These are phyloP conservation scores for Prochilodus magdalenae DNA, from an alignment of 2,113 vertebrate species.

Conservation along the genomic window DNA sequence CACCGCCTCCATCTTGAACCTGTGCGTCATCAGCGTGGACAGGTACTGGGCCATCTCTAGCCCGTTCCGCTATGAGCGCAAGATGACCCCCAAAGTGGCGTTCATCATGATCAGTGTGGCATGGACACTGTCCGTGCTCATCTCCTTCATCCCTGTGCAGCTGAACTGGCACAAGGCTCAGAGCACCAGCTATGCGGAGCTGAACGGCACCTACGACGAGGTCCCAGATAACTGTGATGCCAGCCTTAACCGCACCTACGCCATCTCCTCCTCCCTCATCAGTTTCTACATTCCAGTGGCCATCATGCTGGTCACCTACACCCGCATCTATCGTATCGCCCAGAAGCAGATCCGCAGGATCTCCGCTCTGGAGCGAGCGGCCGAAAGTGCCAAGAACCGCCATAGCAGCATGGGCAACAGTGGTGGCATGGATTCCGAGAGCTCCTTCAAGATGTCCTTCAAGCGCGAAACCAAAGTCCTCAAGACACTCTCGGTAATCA, in stretches of 20 bases:
- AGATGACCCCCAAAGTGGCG: slow-evolving; percentile 97
- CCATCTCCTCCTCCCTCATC: slow-evolving; percentile 96
- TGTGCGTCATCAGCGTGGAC: slow-evolving; percentile 98
- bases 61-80: slow-evolving; percentile 94
- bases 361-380: slow-evolving; percentile 94
- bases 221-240: slow-evolving; percentile 92
- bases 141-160: slow-evolving; percentile 98
- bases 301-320: slow-evolving; percentile 98
- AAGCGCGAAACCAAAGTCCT: slow-evolving; percentile 98
- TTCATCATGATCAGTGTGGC: slow-evolving; percentile 94
- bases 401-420: slow-evolving; percentile 87
- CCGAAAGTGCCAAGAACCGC: slow-evolving; percentile 94
- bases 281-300: slow-evolving; percentile 98
- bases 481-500: slow-evolving; percentile 97
- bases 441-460: slow-evolving; percentile 98
- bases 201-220: slow-evolving; percentile 80
- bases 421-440: slow-evolving; percentile 86
- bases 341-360: slow-evolving; percentile 97
- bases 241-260: slow-evolving; percentile 95
- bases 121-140: slow-evolving; percentile 92
- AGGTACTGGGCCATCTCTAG: slow-evolving; percentile 98
- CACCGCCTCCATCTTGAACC: slow-evolving; percentile 96
- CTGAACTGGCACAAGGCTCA: slow-evolving; percentile 97
- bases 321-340: slow-evolving; percentile 96
- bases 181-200: slow-evolving; percentile 74